Conservation (phyloP, 23 tunicate species). For the Phallusia fumigata region DNA sequence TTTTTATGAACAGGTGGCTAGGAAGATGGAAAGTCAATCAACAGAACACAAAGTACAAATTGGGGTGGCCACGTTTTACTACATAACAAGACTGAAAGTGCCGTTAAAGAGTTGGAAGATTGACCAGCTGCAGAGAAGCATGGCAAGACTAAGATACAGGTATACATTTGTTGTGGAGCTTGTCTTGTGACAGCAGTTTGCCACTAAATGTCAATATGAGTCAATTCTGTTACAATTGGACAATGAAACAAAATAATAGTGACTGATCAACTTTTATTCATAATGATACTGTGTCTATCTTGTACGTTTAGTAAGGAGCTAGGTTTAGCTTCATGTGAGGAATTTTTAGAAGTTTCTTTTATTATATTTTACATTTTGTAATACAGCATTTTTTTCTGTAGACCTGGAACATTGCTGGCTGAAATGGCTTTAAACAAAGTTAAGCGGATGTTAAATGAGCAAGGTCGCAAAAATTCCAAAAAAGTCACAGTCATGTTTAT, state of each 20-base stretch:
- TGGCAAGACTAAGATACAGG: background rate
- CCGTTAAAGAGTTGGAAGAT: background rate
- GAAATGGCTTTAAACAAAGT: slow-evolving; percentile 1
- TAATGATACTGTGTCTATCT: too few relatives aligned
- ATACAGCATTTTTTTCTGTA: background rate
- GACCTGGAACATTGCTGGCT: background rate
- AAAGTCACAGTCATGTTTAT: background rate
- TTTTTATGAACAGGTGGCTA: background rate
- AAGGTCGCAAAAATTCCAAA: background rate
- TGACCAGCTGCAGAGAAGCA: background rate
- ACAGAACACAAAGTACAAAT: background rate
- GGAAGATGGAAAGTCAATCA: background rate
- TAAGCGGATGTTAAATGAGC: background rate
- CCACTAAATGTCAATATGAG: too few relatives aligned
- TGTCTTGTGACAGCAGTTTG: background rate
- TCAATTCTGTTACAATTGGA: too few relatives aligned
- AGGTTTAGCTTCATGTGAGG: too few relatives aligned
- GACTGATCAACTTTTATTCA: too few relatives aligned
- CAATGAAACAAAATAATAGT: too few relatives aligned
- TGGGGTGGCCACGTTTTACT: background rate
- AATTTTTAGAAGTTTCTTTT: too few relatives aligned
- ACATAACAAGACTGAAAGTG: background rate
- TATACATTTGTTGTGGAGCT: background rate
- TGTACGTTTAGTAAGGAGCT: too few relatives aligned
- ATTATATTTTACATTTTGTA: too few relatives aligned